Conservation (phyloP, 2,888 invertebrate species). For the Caenorhabditis sp. region DNA sequence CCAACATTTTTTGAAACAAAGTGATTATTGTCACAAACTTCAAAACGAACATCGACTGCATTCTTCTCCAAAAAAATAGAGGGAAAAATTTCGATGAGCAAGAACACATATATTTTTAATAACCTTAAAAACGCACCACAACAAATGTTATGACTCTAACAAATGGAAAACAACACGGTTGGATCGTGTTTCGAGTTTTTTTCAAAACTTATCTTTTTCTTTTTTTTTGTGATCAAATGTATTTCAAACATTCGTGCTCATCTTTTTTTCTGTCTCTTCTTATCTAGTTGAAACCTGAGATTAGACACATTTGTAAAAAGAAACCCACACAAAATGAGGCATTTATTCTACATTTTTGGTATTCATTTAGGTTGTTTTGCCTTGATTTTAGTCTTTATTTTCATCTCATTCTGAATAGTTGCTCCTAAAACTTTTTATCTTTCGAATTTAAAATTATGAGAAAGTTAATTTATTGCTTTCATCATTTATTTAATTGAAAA, state of each 20-base stretch:
- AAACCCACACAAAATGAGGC: constrained; percentile 23
- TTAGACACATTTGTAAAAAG: constrained; percentile 46
- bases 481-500: too few species aligned
- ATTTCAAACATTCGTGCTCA: constrained; percentile 17
- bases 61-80: too few species aligned
- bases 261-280: background rate
- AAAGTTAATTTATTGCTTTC: too few species aligned
- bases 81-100: too few species aligned
- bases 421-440: background rate
- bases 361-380: background rate
- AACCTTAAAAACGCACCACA: background rate
- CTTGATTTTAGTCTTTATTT: background rate
- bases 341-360: constrained; percentile 4
- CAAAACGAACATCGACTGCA: too few species aligned
- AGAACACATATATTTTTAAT: background rate
- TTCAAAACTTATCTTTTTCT: background rate
- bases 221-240: constrained; percentile 1
- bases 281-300: constrained; percentile 26
- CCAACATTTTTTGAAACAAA: too few species aligned
- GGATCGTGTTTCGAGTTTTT: background rate
- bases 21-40: too few species aligned
- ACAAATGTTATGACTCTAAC: constrained; percentile 6
- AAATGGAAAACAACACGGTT: background rate
- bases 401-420: too few species aligned
- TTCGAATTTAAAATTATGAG: too few species aligned